Base-by-base conservation (phyloP, 2,797 vertebrate species). In the Poeciliopsis paucimaculata region DNA sequence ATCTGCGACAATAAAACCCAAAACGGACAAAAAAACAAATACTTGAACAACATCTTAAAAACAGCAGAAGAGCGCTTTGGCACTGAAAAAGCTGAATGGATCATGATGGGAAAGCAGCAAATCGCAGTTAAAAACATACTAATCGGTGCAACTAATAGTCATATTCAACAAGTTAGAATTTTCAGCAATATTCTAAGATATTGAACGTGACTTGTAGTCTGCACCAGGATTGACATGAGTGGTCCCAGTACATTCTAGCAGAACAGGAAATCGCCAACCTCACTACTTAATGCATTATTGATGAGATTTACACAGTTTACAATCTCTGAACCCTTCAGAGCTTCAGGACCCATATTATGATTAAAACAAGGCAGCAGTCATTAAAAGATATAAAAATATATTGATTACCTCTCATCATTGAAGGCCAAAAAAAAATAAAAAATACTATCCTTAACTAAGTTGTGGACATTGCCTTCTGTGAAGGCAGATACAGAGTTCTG, bases 311-410 rank as follows among this genome's bases (percentile, higher is more conserved):
- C 2, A 12, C 46, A 70, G 77, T 45, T 39, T 39, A 83, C 74
- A 79, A 78, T 82, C 78, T 92, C 78, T 82, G 51, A 85, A 51
- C 46, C 79, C 68, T 18, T 82, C 83, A 80, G 78, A 86, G 80
- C 79, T 83, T 57, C 9, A 79, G 64, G 81, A 84, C 77, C 57
- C 72, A 79, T 53, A n/a, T 80, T 31, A 39, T 78, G 83, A 80
- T 71, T 68, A 55, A 88, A 87, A 84, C 86, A 88, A 92, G 91
- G 91, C 91, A 87, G 89, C 89, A 57, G 77, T 90, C 86, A 79
- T 86, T 87, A 51, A 79, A 90, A 92, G 90, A 88, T 93, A 95
- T 87, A 95, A 94, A 95, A 94, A 95, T 94, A 95, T 87, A 93
- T 85, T 71, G 83, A 85, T 79, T 89, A 83, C 75, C 82, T 90